Conservation (phyloP, 2,113 vertebrate species). For the Microtus ochrogaster region DNA sequence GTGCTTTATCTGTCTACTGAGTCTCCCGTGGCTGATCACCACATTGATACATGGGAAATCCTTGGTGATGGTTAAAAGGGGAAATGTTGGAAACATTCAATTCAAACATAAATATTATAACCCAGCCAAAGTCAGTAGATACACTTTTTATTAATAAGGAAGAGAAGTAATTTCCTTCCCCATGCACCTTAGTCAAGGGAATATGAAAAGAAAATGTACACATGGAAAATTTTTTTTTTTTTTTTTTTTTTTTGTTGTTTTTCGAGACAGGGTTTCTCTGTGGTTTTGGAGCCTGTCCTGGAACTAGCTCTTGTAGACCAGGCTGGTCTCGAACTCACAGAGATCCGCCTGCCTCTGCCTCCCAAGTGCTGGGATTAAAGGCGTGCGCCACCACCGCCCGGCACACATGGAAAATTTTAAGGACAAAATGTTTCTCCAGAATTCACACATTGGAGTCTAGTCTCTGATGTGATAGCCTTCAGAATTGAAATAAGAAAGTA, state of each 20-base stretch:
- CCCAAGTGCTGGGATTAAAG: too few relatives aligned
- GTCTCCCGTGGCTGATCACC: not conserved
- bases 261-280: too few relatives aligned
- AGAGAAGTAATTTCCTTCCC: not conserved
- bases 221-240: not conserved
- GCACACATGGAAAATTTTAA: not conserved
- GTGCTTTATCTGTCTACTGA: not conserved
- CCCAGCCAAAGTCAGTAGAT: not conserved
- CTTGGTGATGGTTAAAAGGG: not conserved
- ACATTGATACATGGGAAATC: conserved; percentile 9
- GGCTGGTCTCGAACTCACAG: too few relatives aligned
- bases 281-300: too few relatives aligned
- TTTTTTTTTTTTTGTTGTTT: too few relatives aligned
- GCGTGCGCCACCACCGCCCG: too few relatives aligned
- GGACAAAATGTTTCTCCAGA: not conserved
- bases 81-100: not conserved
- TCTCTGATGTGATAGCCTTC: not conserved
- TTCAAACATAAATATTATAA: not conserved
- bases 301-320: too few relatives aligned
- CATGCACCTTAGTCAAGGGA: not conserved
- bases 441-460: not conserved
- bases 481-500: not conserved
- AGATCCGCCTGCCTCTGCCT: too few relatives aligned
- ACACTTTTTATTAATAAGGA: not conserved
- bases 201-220: not conserved